Base-by-base conservation (phyloP, 2,888 invertebrate genomes). In the Metopia argyrocephala region DNA sequence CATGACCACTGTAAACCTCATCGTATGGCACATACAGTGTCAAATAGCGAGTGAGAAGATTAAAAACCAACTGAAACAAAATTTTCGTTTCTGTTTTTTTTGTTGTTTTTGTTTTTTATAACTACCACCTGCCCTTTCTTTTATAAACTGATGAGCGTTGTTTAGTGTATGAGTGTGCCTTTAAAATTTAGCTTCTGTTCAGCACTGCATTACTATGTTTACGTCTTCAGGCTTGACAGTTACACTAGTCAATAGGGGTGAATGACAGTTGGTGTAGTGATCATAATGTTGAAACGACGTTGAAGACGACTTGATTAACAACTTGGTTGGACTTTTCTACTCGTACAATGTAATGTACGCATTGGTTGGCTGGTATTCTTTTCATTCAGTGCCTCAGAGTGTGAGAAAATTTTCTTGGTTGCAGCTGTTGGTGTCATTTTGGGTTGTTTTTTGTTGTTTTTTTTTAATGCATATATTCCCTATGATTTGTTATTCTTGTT, bases 341-440 rank as follows among this genome's bases (percentile, higher is more conserved):
- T 6, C n/a, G 9, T 31, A 31, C 20, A 48, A 48, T 18, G 6
- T 48, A 12, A 18, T n/a, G 15, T 48, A 48, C 48, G 48, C n/a
- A n/a, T n/a, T n/a, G n/a, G n/a, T n/a, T n/a, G n/a, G 18, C 48
- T 48, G 12, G 64, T 69, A 73, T 73, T 48, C 27, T 46, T 59
- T 82, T 62, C 69, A 69, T 75, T 79, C 48, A 70, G 71, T 52
- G 69, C 56, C n/a, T 65, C 78, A 9, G 86, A 89, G 89, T 89
- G 90, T 89, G 90, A 89, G 90, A 89, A 89, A 86, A 87, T 89
- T 88, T 87, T 86, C 84, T 84, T 78, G 86, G 83, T 86, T 89
- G 89, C 89, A 89, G 89, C 89, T 89, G 90, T 86, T 86, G 85
- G 86, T 81, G 78, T 81, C 81, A 78, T 81, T 81, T 81, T 75